Conservation (phyloP, 2,113 vertebrate species). For the Labeo rohita region DNA sequence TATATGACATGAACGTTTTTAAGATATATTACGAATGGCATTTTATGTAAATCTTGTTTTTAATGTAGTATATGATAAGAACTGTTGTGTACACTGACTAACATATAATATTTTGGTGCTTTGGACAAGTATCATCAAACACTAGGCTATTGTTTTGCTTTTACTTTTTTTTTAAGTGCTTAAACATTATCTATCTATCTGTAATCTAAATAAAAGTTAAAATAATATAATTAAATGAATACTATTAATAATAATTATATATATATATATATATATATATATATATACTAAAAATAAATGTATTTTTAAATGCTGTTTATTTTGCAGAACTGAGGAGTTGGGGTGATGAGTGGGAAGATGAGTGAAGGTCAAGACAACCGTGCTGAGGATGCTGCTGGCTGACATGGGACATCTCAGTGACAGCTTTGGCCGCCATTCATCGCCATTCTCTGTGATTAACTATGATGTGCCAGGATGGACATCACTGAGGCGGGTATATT, state of each 20-base stretch:
- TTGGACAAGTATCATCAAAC: not conserved
- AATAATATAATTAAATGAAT: too few species aligned
- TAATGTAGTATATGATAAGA: not conserved
- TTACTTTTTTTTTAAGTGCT: not conserved
- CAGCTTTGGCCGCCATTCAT: constrained; percentile 73
- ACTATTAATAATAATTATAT: not conserved
- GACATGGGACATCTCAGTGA: constrained; percentile 71
- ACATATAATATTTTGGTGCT: not conserved
- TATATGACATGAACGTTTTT: too few species aligned
- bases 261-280: not conserved
- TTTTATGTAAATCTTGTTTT: not conserved
- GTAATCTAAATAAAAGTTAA: not conserved
- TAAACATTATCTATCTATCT: not conserved
- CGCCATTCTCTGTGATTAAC: constrained; percentile 66
- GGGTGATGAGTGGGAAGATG: constrained; percentile 27
- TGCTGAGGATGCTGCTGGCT: constrained; percentile 63
- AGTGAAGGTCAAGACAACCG: constrained; percentile 58
- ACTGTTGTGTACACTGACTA: not conserved
- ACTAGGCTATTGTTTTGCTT: not conserved
- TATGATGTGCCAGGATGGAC: constrained; percentile 74
- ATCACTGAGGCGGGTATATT: constrained; percentile 62
- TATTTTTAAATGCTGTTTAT: not conserved
- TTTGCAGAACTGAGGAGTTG: not conserved
- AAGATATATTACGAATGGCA: not conserved
- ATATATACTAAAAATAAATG: not conserved